Evolutionary conservation across 2,888 invertebrate species (phyloP).

Genomic region (Sarcophaga variegata): DNA sequence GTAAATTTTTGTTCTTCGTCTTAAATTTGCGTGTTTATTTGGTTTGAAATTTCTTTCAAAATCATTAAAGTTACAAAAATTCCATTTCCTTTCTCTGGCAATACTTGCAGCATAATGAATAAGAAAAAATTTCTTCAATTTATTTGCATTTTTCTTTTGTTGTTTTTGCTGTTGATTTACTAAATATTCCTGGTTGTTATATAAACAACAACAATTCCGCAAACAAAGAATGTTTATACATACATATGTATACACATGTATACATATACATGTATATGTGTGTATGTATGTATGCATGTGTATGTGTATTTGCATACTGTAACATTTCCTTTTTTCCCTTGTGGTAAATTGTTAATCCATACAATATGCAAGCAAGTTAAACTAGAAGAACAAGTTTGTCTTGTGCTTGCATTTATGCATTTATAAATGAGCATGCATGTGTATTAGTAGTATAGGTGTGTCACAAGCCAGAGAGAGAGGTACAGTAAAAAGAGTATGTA

Average conservation of each 20-base stretch:
- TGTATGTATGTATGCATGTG: neutral
- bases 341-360: slow-evolving; percentile 55
- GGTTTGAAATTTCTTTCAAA: neutral
- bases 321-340: slow-evolving; percentile 40
- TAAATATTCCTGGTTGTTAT: neutral
- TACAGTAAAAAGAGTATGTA: too few species aligned
- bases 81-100: too few species aligned
- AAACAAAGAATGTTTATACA: neutral
- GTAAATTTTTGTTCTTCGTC: too few species aligned
- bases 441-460: neutral
- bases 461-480: too few species aligned
- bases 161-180: slow-evolving; percentile 2
- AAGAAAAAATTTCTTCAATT: too few species aligned
- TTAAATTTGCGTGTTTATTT: too few species aligned
- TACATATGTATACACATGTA: neutral
- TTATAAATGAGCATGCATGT: slow-evolving; percentile 19
- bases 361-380: slow-evolving; percentile 26
- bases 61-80: slow-evolving; percentile 18
- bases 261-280: too few species aligned
- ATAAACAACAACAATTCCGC: neutral
- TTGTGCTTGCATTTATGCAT: neutral
- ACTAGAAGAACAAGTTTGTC: neutral
- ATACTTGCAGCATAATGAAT: too few species aligned
- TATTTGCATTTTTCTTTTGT: neutral
- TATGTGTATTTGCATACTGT: slow-evolving; percentile 33